Evolutionary conservation across 1,140 invertebrate species (phyloP), one percentile per base, ranked within the genome.

Genomic region (Stenopsyche tienmushanensis): DNA sequence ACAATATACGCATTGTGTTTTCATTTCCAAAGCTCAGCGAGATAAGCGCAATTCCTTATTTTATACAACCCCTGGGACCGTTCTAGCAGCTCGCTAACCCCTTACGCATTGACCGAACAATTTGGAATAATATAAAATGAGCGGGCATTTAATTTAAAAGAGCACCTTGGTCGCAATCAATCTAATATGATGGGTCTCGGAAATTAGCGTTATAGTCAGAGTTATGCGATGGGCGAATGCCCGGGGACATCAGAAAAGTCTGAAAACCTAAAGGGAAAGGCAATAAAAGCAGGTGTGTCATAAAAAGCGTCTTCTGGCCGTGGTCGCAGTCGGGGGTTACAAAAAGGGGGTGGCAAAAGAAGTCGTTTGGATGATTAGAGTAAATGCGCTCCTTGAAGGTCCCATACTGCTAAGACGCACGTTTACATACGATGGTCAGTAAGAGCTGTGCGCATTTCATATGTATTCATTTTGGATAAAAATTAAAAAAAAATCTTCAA

Each of bases 331-430:
- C 25, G 39, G 13, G 59, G 49, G 50, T 47, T 25, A 45, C 54
- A 57, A 50, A 50, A 49, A 15, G 54, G 18, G 62, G 62, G 65
- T 34, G 44, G 54, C 18, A 53, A 55, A 68, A 67, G 64, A 64
- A 64, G 62, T 65, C 63, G 67, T 69, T 65, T 49, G 24, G 67
- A 69, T 69, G 67, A 69, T 69, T 69, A 69, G 63, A 65, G 67
- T 49, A 65, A 65, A 69, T 65, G 66, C 55, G 59, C 42, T 47
- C 50, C 54, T 20, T 9, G 52, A 39, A 47, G 53, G n/a, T 39
- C 10, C 23, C 23, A 15, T 45, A 50, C 52, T 52, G 49, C 29
- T 29, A 24, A 55, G 52, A 55, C 52, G 25, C 52, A 55, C 52
- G 52, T 55, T 55, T 55, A 39, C 52, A 15, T 39, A 24, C 18